These are phyloP conservation scores for Trypoxylus dichotomus DNA, from an alignment of 1,140 invertebrate species.

Conservation along the genomic window DNA sequence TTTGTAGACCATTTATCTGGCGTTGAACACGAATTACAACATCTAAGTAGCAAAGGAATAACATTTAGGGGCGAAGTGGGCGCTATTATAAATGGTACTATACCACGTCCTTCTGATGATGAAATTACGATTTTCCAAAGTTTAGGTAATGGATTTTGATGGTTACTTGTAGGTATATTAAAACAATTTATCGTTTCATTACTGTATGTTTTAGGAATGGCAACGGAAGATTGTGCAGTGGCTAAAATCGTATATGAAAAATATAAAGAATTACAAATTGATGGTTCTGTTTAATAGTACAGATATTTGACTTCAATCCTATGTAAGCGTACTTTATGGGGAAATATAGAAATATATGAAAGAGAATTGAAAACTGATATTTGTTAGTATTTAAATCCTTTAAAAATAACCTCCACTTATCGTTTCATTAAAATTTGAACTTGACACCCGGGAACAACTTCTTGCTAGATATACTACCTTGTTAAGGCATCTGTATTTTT, in stretches of 20 bases:
- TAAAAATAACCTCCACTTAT: too few relatives aligned
- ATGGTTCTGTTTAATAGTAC: neutral
- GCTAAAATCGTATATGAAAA: conserved; percentile 55
- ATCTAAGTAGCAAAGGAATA: conserved; percentile 47
- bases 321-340: neutral
- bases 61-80: conserved; percentile 53
- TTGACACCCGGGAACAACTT: too few relatives aligned
- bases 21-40: conserved; percentile 51
- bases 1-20: conserved; percentile 53
- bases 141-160: conserved; percentile 43
- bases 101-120: conserved; percentile 27
- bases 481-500: too few relatives aligned
- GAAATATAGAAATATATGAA: neutral
- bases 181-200: neutral
- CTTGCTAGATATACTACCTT: too few relatives aligned
- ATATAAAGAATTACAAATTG: neutral
- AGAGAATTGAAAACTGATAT: too few relatives aligned
- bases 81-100: conserved; percentile 43
- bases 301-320: too few relatives aligned
- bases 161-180: too few relatives aligned
- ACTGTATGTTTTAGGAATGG: conserved; percentile 53
- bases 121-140: conserved; percentile 51
- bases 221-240: conserved; percentile 57
- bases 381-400: too few relatives aligned
- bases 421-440: too few relatives aligned